Conservation (phyloP, 2,888 invertebrate genomes). For the Sarcophaga variegata region DNA sequence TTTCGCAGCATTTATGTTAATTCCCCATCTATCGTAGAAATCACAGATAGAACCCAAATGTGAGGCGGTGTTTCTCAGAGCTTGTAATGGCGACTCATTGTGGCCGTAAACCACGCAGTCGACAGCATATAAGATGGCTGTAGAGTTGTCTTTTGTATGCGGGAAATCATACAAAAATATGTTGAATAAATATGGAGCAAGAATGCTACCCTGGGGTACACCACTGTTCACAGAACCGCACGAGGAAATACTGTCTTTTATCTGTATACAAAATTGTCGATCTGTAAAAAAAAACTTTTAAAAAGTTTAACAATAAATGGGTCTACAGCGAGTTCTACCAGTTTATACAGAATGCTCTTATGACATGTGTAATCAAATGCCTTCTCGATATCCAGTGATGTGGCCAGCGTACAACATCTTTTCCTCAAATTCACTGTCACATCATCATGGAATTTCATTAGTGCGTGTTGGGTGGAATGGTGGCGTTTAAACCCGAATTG, state of each 20-base stretch:
- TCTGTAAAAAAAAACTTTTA: neutral
- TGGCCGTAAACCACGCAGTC: neutral
- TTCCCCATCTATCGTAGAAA: too few relatives aligned
- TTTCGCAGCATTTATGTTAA: too few relatives aligned
- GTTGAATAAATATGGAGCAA: constrained; percentile 6
- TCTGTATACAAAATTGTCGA: constrained; percentile 19
- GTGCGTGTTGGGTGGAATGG: constrained; percentile 5
- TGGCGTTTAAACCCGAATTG: constrained; percentile 7
- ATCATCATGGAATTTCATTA: constrained; percentile 12
- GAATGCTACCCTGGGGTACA: constrained; percentile 11
- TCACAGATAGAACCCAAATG: too few relatives aligned
- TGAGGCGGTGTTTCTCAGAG: too few relatives aligned
- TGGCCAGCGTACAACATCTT: constrained; percentile 7
- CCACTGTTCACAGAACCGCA: constrained; percentile 6
- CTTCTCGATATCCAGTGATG: neutral
- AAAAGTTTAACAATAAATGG: neutral
- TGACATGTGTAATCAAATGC: neutral
- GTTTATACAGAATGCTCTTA: constrained; percentile 13
- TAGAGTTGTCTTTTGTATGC: constrained; percentile 4
- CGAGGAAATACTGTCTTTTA: constrained; percentile 8
- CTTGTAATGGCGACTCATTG: neutral
- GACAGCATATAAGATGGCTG: neutral
- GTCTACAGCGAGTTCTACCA: constrained; percentile 1
- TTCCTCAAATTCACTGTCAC: constrained; percentile 4
- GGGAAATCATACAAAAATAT: constrained; percentile 5